Conservation (phyloP, 2,888 invertebrate genomes). For the Mimachlamys varia region DNA sequence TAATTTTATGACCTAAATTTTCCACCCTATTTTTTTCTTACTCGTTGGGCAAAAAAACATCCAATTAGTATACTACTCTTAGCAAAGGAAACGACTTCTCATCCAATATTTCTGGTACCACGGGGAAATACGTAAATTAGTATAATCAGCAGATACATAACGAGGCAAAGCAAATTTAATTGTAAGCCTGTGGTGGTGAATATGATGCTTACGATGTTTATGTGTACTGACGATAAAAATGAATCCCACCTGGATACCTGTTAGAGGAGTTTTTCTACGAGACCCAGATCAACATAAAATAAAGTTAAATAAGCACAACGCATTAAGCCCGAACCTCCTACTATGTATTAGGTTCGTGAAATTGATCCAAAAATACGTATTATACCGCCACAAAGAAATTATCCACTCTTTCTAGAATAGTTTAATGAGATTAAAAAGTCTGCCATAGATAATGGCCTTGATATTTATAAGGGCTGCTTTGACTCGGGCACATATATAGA, state of each 20-base stretch:
- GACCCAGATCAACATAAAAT: too few species aligned
- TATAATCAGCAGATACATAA: too few species aligned
- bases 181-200: too few species aligned
- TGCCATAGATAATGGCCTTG: neutral
- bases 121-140: too few species aligned
- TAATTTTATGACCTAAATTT: neutral
- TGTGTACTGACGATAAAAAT: neutral
- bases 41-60: too few species aligned
- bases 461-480: neutral
- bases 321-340: too few species aligned
- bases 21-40: neutral
- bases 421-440: constrained; percentile 18
- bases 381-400: neutral
- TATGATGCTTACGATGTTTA: too few species aligned
- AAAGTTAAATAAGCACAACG: neutral
- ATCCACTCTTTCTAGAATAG: neutral
- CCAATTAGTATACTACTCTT: too few species aligned
- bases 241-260: too few species aligned
- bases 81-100: neutral
- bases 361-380: neutral
- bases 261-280: too few species aligned
- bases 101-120: neutral
- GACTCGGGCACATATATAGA: neutral
- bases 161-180: too few species aligned
- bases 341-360: neutral